These are phyloP conservation scores for Phodopus roborovskii DNA, from an alignment of 2,113 vertebrate genomes.

Conservation along the genomic window DNA sequence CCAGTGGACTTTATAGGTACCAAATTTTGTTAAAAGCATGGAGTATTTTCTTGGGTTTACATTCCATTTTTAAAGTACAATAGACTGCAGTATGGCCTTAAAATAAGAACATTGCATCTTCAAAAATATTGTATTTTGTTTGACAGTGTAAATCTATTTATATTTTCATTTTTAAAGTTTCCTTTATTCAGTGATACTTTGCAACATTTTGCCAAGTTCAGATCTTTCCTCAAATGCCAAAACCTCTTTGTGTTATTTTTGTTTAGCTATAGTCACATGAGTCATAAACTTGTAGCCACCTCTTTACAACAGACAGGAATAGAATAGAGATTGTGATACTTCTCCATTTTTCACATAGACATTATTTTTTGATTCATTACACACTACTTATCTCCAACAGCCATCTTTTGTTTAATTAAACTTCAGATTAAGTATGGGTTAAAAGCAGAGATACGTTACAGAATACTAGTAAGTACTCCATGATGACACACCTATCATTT, in stretches of 20 bases:
- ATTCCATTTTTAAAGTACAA: conserved; percentile 29
- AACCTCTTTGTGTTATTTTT: neutral
- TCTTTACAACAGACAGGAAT: neutral
- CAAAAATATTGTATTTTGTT: neutral
- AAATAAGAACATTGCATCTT: conserved; percentile 11
- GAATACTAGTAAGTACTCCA: neutral
- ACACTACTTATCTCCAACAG: neutral
- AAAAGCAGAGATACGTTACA: neutral
- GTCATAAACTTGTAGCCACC: neutral
- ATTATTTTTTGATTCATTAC: neutral
- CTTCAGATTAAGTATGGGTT: neutral
- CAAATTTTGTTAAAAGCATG: conserved; percentile 48
- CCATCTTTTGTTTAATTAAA: neutral
- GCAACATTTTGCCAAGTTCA: neutral
- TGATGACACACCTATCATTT: neutral
- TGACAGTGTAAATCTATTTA: neutral
- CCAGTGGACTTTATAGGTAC: conserved; percentile 33
- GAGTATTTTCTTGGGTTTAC: neutral
- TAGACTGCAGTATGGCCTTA: neutral
- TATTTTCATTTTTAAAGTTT: neutral
- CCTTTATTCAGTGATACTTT: neutral
- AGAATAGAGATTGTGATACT: neutral
- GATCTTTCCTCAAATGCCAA: neutral
- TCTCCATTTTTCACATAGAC: neutral
- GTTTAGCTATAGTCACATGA: neutral